Evolutionary conservation across 2,888 invertebrate species (phyloP).

Genomic region (Xestia c-nigrum): DNA sequence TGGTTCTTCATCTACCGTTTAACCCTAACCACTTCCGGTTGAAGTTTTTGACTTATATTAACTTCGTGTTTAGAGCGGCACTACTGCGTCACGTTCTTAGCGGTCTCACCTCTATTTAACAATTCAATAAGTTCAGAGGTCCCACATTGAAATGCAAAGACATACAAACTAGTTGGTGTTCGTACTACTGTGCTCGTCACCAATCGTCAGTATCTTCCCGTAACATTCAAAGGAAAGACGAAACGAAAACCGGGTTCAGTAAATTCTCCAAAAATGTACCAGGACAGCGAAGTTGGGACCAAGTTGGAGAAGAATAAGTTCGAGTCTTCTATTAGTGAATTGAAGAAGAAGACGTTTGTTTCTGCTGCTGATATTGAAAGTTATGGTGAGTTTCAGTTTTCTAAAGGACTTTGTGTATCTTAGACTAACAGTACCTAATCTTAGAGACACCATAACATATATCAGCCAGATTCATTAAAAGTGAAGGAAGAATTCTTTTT

Average conservation of each 20-base stretch:
- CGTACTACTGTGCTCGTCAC: conserved; percentile 20
- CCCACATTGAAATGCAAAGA: conserved; percentile 77
- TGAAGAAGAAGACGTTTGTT: conserved; percentile 84
- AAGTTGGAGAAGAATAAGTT: conserved; percentile 83
- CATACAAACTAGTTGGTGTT: conserved; percentile 18
- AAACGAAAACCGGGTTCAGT: conserved; percentile 10
- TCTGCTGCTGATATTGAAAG: conserved; percentile 81
- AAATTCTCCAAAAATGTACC: conserved; percentile 77
- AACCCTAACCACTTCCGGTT: conserved; percentile 11
- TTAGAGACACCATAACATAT: neutral
- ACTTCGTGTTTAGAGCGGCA: conserved; percentile 24
- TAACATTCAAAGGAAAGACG: conserved; percentile 44
- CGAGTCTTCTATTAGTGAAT: conserved; percentile 85
- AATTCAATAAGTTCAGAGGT: conserved; percentile 85
- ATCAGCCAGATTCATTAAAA: neutral
- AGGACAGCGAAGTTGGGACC: conserved; percentile 74
- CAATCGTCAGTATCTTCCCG: conserved; percentile 46
- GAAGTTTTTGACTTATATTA: conserved; percentile 39
- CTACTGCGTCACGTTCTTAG: conserved; percentile 70
- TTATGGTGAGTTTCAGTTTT: conserved; percentile 77
- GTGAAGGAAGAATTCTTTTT: neutral
- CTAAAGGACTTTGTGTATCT: neutral
- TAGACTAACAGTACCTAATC: neutral
- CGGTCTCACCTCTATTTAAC: conserved; percentile 74
- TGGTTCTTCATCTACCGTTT: neutral